Evolutionary conservation across 2,888 invertebrate genomes (phyloP), one percentile per base, ranked within the genome.

Genomic region (Lasioglossum villosulum): DNA sequence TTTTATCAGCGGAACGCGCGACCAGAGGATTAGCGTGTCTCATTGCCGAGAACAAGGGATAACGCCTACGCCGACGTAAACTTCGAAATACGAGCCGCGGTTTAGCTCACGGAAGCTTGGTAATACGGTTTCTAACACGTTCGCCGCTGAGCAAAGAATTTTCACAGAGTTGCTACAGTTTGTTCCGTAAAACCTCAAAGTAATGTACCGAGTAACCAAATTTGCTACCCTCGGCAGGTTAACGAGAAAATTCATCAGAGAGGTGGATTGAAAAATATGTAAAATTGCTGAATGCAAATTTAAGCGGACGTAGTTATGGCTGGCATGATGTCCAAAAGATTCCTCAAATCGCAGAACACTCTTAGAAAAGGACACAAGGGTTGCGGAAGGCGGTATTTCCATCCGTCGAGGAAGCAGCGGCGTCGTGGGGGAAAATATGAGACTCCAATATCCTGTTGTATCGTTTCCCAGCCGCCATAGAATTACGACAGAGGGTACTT

Each of bases 1-100:
- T 72, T 42, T 39, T 59, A 59, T 59, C 59, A 3, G 27, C 42
- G 37, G 8, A 45, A 72, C 30, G 19, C 30, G 45, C 71, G 45
- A 16, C 45, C 23, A 30, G 45, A 42, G 66, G 66, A 66, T 66
- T 66, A 66, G 34, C 66, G 34, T 66, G 66, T 66, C 66, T 66
- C 66, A 66, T 66, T 66, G 30, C 30, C 19, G 66, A 52, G 45
- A 73, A 66, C 66, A 66, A 34, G 34, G 66, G 66, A 34, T 30
- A 66, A 66, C 30, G 66, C 66, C 66, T 0, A 34, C 66, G 66
- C 34, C 66, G 3, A 34, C 66, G 52, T 52, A 52, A 52, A 52
- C 52, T 52, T 52, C 52, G 52, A 52, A n/a, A 52, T 52, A n/a
- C 52, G n/a, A 52, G 52, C n/a, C 52, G 23, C 19, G 34, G 8